Percentiles rank a stretch among this genome's conserved stretches.
phyloP scores from a whole-genome alignment of 2,113 vertebrate genomes.

The Calonectris borealis region DNA sequence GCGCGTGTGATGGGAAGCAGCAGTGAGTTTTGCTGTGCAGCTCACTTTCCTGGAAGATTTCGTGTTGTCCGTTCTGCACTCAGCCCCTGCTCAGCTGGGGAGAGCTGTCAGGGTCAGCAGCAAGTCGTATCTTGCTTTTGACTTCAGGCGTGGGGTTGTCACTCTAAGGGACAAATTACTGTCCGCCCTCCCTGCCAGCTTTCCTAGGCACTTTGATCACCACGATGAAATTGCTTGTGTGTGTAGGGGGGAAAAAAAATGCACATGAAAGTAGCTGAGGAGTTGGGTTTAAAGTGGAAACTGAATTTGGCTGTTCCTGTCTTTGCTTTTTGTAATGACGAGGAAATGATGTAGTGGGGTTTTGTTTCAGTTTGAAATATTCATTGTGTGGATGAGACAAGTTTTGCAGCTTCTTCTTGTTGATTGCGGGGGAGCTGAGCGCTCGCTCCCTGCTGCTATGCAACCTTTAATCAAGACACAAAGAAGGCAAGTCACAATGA shows the following conservation, averaged over 20 bases:
- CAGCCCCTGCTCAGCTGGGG: neutral
- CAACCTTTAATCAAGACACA: constrained; percentile 44
- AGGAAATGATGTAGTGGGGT: neutral
- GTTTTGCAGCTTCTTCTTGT: neutral
- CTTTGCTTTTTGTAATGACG: neutral
- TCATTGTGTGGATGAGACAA: neutral
- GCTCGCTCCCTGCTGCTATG: neutral
- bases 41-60: neutral
- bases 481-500: neutral
- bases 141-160: neutral
- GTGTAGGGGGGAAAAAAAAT: neutral
- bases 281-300: neutral
- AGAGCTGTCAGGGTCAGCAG: neutral
- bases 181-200: neutral
- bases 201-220: neutral
- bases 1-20: rapidly evolving
- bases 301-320: neutral
- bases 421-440: neutral
- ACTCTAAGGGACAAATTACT: neutral
- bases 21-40: neutral
- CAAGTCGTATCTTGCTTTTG: neutral
- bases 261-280: neutral
- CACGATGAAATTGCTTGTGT: neutral
- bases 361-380: neutral
- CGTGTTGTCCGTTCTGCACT: rapidly evolving